Base-by-base conservation (phyloP, 2,797 vertebrate genomes). In the Lindbergichthys nudifrons region DNA sequence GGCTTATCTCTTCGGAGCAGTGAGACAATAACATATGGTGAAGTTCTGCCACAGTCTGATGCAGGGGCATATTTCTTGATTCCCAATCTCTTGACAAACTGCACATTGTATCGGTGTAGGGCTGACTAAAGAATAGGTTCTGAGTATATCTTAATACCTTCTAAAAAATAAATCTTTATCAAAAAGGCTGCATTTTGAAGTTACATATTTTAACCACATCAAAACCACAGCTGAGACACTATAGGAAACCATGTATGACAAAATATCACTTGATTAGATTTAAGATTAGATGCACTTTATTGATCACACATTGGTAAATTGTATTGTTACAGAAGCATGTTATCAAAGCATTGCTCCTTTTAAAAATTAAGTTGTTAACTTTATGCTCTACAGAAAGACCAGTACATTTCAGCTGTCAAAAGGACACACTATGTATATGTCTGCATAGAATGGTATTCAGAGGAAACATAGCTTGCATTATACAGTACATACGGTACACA, bases 1-100 rank as follows among this genome's bases (percentile, higher is more conserved):
- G 68, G 77, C 87, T 91, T 90, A 91, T 92, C 91, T 91, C 78
- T 76, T 75, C 79, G 65, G 72, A 87, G 80, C 89, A 83, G 79
- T 72, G 73, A 52, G 79, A 79, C 72, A 59, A 80, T 79, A 65
- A 84, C 87, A 80, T 79, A 84, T 77, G 48, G 56, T n/a, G 19
- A 73, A 72, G 63, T 51, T 9, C 67, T 71, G 56, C 64, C 65
- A 68, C 75, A 67, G 70, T 50, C 21, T 56, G 63, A 81, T 57
- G 62, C 57, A 26, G 70, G 51, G 39, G 48, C 18, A 70, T 12
- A 82, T 75, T 48, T 87, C 67, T 84, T 50, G 39, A 80, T 79
- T 75, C 59, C 45, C 41, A 66, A 2, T 81, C 74, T 81, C 30
- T 36, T 76, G 61, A 82, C 5, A 10, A 71, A 54, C 45, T 57